Base-by-base conservation (phyloP, 2,888 invertebrate species). In the Plebejus anna region DNA sequence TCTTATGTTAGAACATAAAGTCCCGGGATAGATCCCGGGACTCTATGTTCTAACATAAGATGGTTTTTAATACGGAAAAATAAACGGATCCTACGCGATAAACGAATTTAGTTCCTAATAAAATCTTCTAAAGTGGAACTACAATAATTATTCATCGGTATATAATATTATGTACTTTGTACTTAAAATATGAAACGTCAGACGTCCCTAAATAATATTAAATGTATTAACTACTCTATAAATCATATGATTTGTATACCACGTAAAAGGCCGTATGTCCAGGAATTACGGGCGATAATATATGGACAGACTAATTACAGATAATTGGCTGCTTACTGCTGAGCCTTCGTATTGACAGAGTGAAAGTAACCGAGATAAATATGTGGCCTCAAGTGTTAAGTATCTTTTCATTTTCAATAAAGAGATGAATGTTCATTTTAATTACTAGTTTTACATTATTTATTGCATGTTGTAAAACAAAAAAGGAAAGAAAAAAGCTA, bases 221-320 rank as follows among this genome's bases (percentile, higher is more conserved):
- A 1, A 61, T n/a, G 61, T 61, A 13, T 28, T 28, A 28, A 32
- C 28, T 13, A 32, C 13, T 13, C 66, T 1, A 36, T 66, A 66
- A 66, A 66, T 36, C 4, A 16, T 4, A 6, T 66, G 32, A 66
- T 66, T 66, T 66, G 66, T 66, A 61, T 59, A 59, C 2, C 2
- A 59, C 59, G 59, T 59, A 28, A 28, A 61, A 61, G 61, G 28
- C n/a, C 28, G 61, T 32, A 61, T 61, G 61, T 61, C 32, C 61
- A 61, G 28, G 9, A 61, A 61, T 61, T 61, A 61, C 61, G 28
- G 16, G 38, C n/a, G 70, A 70, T 70, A 38, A 70, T 70, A 38
- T 38, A 70, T 70, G 38, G 71, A 16, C 42, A 22, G 71, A 7
- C 42, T 70, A 70, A 70, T 70, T 38, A 38, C 70, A 16, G n/a